Evolutionary conservation across 2,797 vertebrate genomes (phyloP).

Genomic region (Acridotheres tristis): DNA sequence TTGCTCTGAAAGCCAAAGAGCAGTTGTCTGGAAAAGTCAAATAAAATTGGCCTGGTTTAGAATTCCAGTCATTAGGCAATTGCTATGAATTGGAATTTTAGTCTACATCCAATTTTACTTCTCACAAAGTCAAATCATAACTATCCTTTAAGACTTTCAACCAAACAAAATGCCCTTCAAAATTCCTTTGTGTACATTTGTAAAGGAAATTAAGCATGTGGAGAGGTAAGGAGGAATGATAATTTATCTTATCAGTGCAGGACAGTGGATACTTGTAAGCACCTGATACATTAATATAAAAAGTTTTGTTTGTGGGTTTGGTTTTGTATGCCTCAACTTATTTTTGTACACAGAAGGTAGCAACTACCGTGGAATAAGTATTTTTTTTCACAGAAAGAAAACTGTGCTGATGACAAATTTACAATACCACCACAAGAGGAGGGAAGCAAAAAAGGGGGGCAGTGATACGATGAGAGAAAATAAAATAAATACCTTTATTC

Average conservation of each 20-base stretch:
- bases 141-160: neutral
- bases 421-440: neutral
- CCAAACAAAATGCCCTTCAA: neutral
- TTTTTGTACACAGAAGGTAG: neutral
- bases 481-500: neutral
- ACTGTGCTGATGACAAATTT: neutral
- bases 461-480: neutral
- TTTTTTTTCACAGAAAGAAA: neutral
- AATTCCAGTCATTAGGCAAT: neutral
- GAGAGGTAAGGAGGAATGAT: neutral
- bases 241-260: neutral
- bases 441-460: rapidly evolving
- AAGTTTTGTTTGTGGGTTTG: neutral
- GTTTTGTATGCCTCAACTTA: neutral
- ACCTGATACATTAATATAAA: neutral
- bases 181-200: neutral
- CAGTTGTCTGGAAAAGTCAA: constrained; percentile 22
- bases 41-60: neutral
- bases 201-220: neutral
- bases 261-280: neutral
- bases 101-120: neutral
- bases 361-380: neutral
- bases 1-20: neutral
- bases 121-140: neutral
- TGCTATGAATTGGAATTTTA: neutral